phyloP scores from a whole-genome alignment of 2,888 invertebrate species.

The Heteromurus nitidus region DNA sequence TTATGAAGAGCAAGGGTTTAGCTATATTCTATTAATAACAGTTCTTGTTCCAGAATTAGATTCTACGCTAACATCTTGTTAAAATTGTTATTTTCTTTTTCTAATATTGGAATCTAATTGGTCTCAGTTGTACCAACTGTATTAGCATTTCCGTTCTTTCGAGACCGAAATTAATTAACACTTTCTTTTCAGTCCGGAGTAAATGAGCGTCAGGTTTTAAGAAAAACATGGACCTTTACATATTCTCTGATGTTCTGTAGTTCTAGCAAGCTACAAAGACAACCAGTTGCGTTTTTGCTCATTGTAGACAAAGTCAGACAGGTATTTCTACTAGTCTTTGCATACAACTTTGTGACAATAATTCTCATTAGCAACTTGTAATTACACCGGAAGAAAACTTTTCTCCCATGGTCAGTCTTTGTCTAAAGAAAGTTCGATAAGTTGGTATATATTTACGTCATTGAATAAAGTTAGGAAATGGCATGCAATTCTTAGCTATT shows the following conservation, averaged over 20 bases:
- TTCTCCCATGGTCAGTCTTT: constrained; percentile 17
- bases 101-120: not conserved
- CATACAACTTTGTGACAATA: not conserved
- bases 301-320: not conserved
- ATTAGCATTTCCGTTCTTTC: constrained; percentile 28
- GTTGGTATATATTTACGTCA: no score
- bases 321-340: not conserved
- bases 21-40: not conserved
- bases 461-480: no score
- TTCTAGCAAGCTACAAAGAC: no score
- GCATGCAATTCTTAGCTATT: no score
- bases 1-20: not conserved
- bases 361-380: constrained; percentile 34
- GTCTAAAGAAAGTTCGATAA: not conserved
- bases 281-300: not conserved
- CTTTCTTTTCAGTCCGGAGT: not conserved
- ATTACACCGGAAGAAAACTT: constrained; percentile 9
- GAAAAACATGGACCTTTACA: not conserved
- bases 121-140: constrained; percentile 2
- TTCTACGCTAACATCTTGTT: not conserved
- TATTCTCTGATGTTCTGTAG: no score
- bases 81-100: not conserved
- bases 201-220: not conserved
- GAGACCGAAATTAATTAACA: constrained; percentile 28
- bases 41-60: constrained; percentile 3